Conservation (phyloP, 1,140 invertebrate genomes). For the Drosophila melanica region DNA sequence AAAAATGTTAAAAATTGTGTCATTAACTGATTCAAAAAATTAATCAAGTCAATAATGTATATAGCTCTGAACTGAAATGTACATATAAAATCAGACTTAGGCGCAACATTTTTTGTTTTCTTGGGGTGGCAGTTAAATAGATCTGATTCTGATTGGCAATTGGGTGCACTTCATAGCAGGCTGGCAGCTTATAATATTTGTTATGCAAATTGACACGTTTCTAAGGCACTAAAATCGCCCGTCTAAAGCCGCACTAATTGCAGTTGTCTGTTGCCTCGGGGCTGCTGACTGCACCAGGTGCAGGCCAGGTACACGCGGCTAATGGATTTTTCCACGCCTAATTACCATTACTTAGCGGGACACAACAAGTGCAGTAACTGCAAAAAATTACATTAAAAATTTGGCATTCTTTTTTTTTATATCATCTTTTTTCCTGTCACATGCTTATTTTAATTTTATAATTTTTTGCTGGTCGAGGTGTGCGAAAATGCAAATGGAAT, state of each 20-base stretch:
- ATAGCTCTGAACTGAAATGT: no score
- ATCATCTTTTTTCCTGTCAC: background rate
- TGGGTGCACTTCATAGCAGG: no score
- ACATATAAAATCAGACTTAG: no score
- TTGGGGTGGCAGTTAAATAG: no score
- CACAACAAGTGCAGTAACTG: constrained; percentile 40
- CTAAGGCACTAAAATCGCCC: background rate
- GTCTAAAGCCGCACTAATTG: constrained; percentile 13
- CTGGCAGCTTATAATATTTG: background rate
- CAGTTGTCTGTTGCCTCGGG: constrained; percentile 18
- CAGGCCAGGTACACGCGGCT: constrained; percentile 27
- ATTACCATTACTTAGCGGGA: constrained; percentile 71
- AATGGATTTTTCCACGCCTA: constrained; percentile 80
- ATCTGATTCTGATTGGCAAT: background rate
- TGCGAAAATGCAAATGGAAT: constrained; percentile 74
- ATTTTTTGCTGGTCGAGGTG: constrained; percentile 43
- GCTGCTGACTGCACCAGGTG: constrained; percentile 11
- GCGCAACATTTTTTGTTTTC: no score
- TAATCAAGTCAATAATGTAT: no score
- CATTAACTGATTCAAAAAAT: no score
- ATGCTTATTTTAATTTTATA: constrained; percentile 49
- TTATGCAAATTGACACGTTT: background rate
- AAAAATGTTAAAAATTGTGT: no score
- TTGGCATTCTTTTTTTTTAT: constrained; percentile 6
- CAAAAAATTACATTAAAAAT: constrained; percentile 75